Base-by-base conservation (phyloP, 2,888 invertebrate species). In the Emesis russula region DNA sequence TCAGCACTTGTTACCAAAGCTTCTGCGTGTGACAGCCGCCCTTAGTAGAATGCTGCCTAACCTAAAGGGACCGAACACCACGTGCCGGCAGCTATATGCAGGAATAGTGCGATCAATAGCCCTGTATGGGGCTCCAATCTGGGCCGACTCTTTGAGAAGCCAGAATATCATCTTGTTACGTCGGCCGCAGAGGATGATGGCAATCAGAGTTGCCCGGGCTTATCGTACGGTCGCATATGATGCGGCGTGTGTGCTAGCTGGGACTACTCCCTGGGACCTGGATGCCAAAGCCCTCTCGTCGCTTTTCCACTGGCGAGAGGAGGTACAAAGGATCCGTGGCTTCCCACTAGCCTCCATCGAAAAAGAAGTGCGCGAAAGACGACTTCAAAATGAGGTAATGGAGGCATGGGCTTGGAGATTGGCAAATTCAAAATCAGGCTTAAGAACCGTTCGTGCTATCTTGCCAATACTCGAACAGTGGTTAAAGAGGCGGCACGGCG, bases 31-130 rank as follows among this genome's bases (percentile, higher is more conserved):
- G 0, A 58, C 75, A 1, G 75, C 18, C 0, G 33, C 53, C 4
- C 18, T 76, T 4, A 15, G 53, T 3, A 33, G 76, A 36, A 48
- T 76, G 3, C 36, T 76, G 13, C 76, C 76, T 0, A 76, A 76
- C n/a, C 9, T 76, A 7, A 58, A 53, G 0, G 53, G 58, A 15
- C 76, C 76, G 9, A 76, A 41, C 18, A 7, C n/a, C 13, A 0
- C 13, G 48, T 76, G 58, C 13, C 33, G 58, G 3, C 33, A 31
- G n/a, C 18, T 18, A 0, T 58, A 58, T n/a, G 18, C 7, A 3
- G 58, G n/a, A n/a, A 18, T 58, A 4, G 1, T 53, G 13, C 53
- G 76, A 3, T 76, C 76, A 2, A 76, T 58, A 15, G 58, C 76
- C 4, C 18, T 76, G 4, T 76, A 76, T n/a, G 53, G 58, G 4